Evolutionary conservation across 1,140 invertebrate genomes (phyloP).

Genomic region (Meloidogyne hapla): DNA sequence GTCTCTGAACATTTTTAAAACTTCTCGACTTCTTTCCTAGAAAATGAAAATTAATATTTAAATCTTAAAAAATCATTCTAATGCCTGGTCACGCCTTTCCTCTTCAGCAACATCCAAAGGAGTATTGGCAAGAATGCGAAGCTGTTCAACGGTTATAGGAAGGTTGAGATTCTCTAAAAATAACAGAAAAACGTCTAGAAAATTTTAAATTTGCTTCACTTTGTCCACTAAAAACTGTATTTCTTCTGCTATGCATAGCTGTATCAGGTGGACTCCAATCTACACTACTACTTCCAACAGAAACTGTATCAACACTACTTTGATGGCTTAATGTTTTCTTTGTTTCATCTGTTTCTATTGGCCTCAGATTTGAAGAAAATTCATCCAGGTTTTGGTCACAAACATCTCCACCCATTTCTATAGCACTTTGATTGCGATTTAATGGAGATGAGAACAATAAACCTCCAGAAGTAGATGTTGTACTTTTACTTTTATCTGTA

Average conservation of each 20-base stretch:
- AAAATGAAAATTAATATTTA: slow-evolving; percentile 19
- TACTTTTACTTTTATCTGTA: not conserved
- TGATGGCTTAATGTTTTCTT: slow-evolving; percentile 13
- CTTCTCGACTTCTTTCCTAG: slow-evolving; percentile 45
- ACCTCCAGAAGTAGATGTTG: slow-evolving; percentile 17
- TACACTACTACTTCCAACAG: slow-evolving; percentile 28
- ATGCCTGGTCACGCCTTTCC: slow-evolving; percentile 41
- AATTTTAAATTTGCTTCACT: no score
- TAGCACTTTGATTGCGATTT: not conserved
- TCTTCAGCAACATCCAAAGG: slow-evolving; percentile 43
- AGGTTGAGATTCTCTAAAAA: slow-evolving; percentile 24
- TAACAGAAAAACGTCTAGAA: no score
- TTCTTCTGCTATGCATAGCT: slow-evolving; percentile 22
- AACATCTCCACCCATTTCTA: not conserved
- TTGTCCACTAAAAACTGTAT: slow-evolving; percentile 31
- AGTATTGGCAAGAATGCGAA: slow-evolving; percentile 40
- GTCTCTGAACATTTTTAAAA: slow-evolving; percentile 37
- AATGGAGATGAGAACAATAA: slow-evolving; percentile 22
- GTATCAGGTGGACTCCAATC: slow-evolving; percentile 49
- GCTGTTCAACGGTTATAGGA: slow-evolving; percentile 44
- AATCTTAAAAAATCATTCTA: not conserved
- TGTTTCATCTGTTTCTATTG: not conserved
- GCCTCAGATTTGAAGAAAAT: not conserved
- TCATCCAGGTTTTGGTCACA: not conserved
- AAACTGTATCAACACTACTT: slow-evolving; percentile 16